Percentiles rank a stretch among this genome's conserved stretches.
Evolutionary conservation across 2,888 invertebrate genomes (phyloP).

Genomic region (Agrochola lychnidis): DNA sequence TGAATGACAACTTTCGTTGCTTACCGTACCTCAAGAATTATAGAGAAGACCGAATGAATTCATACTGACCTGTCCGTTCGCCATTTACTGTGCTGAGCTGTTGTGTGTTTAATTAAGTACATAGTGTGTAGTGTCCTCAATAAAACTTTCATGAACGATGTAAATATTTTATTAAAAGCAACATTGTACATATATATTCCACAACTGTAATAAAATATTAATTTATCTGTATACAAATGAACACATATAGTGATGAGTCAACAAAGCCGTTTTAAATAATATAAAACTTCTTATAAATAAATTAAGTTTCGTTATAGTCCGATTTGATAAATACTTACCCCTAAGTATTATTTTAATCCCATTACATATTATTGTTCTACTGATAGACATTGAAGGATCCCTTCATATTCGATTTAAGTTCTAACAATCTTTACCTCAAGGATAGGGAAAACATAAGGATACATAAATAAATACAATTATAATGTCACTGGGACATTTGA

Average conservation of each 20-base stretch:
- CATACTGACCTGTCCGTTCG: neutral
- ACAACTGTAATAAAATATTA: slow-evolving; percentile 64
- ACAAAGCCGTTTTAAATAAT: slow-evolving; percentile 39
- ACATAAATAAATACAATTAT: neutral
- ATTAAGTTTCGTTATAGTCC: slow-evolving; percentile 23
- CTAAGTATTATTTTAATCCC: slow-evolving; percentile 5
- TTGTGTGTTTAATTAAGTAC: neutral
- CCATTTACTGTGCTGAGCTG: neutral
- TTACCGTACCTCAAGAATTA: neutral
- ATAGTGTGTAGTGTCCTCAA: neutral
- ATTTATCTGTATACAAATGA: slow-evolving; percentile 58
- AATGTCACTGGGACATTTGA: neutral
- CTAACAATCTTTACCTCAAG: slow-evolving; percentile 6
- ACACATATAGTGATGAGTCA: slow-evolving; percentile 55
- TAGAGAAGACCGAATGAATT: neutral
- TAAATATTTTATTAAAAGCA: slow-evolving; percentile 67
- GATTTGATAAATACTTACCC: slow-evolving; percentile 2
- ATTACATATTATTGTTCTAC: slow-evolving; percentile 39
- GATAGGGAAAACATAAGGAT: slow-evolving; percentile 5
- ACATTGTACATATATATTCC: slow-evolving; percentile 67
- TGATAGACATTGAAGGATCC: slow-evolving; percentile 24
- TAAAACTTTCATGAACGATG: slow-evolving; percentile 50
- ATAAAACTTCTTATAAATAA: slow-evolving; percentile 31
- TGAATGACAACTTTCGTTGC: neutral
- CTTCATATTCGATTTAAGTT: slow-evolving; percentile 25